Conservation (phyloP, 2,113 vertebrate genomes). For the Leucosticte australis region DNA sequence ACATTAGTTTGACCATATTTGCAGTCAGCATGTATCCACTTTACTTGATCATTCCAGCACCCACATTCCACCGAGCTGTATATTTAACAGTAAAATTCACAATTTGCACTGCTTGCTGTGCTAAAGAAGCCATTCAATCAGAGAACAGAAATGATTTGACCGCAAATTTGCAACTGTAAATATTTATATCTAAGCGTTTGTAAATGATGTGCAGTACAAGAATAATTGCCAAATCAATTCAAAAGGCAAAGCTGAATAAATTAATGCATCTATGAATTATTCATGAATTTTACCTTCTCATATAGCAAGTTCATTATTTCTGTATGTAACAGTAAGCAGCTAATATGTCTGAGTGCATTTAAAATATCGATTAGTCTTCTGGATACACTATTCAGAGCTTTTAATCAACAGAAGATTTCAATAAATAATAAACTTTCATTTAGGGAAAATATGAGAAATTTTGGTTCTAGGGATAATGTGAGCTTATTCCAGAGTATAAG, state of each 20-base stretch:
- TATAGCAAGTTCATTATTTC: constrained; percentile 48
- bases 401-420: constrained; percentile 52
- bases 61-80: background rate
- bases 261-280: constrained; percentile 54
- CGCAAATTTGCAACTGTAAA: constrained; percentile 59
- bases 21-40: background rate
- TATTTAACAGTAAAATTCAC: constrained; percentile 34
- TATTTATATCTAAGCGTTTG: constrained; percentile 57
- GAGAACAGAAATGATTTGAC: constrained; percentile 32
- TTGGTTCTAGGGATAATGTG: background rate
- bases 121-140: constrained; percentile 25
- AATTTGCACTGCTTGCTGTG: constrained; percentile 12
- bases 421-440: constrained; percentile 34
- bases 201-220: constrained; percentile 41
- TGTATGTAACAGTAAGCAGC: constrained; percentile 13
- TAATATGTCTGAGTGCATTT: constrained; percentile 47
- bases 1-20: background rate
- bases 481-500: background rate
- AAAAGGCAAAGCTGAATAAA: constrained; percentile 63
- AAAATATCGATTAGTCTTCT: constrained; percentile 51
- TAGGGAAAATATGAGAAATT: background rate
- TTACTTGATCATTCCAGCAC: background rate
- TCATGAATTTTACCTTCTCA: constrained; percentile 42
- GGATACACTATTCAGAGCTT: constrained; percentile 12
- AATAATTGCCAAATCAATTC: constrained; percentile 62